phyloP scores from a whole-genome alignment of 2,888 invertebrate genomes.

The Laothoe populi region DNA sequence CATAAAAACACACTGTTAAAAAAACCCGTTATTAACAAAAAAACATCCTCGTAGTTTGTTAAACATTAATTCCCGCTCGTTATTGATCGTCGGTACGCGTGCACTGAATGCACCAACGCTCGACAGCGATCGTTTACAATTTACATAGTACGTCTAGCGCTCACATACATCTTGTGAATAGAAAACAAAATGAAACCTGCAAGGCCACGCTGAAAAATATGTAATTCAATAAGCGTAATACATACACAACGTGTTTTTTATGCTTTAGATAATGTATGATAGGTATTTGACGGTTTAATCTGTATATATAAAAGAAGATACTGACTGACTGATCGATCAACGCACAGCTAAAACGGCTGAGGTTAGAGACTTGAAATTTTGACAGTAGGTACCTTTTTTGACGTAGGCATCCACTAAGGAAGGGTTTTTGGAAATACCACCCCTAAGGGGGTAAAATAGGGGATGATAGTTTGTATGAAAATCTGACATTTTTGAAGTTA shows the following conservation, averaged over 20 bases:
- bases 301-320: too few species aligned
- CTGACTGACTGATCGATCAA: too few species aligned
- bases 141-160: background rate
- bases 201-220: background rate
- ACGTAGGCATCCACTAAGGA: too few species aligned
- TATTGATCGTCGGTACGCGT: constrained; percentile 24
- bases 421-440: too few species aligned
- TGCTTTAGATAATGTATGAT: background rate
- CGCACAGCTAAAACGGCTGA: too few species aligned
- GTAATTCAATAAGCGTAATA: background rate
- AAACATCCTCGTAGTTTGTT: background rate
- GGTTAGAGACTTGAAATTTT: too few species aligned
- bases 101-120: constrained; percentile 30
- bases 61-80: background rate
- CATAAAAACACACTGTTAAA: background rate
- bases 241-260: background rate
- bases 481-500: too few species aligned
- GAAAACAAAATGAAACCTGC: background rate
- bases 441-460: too few species aligned
- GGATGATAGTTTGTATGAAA: too few species aligned
- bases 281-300: too few species aligned
- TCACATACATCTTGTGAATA: background rate
- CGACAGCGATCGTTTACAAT: background rate
- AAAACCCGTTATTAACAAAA: background rate
- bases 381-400: too few species aligned